A percentile compares a stretch with the other conserved stretches of the same genome.
Conservation (phyloP, 2,113 vertebrate species). For the Vombatus ursinus region DNA sequence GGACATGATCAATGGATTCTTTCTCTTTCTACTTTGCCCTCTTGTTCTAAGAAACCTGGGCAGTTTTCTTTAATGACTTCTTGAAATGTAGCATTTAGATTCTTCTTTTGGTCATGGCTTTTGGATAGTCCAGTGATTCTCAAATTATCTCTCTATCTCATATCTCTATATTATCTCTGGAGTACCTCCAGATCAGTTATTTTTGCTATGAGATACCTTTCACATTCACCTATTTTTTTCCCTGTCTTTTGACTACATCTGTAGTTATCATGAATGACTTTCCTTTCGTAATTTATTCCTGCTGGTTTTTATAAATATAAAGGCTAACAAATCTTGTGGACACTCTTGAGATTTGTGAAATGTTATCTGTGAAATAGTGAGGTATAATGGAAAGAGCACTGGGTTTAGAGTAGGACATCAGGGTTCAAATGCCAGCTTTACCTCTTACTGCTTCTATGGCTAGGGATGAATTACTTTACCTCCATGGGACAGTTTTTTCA, state of each 20-base stretch:
- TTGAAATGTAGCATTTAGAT: not conserved
- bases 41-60: not conserved
- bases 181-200: too few species aligned
- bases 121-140: not conserved
- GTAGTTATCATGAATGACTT: not conserved
- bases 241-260: not conserved
- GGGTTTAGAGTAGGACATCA: not conserved
- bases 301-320: not conserved
- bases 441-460: not conserved
- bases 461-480: not conserved
- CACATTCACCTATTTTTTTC: not conserved
- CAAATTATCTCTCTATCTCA: not conserved
- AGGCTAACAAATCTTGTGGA: not conserved
- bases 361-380: not conserved
- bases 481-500: not conserved
- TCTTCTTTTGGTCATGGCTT: not conserved
- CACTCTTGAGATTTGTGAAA: not conserved
- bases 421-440: not conserved
- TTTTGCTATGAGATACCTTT: not conserved
- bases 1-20: not conserved
- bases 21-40: too few species aligned
- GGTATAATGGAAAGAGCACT: not conserved
- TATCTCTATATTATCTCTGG: too few species aligned
- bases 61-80: not conserved
- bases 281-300: not conserved